These are phyloP conservation scores for human (Homo sapiens) DNA, from an alignment of 2,113 vertebrate genomes.

Conservation along the genomic window GRCh38 chr12:130428001-130428500, in stretches of 20 bases:
- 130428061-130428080: rapidly evolving
- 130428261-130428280: constrained; percentile 99
- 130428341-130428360: background rate
- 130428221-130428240: constrained; percentile 96
- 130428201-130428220: constrained; percentile 91
- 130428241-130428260: constrained; percentile 96
- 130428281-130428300: constrained; percentile 96
- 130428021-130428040: background rate
- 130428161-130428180: constrained; percentile 85
- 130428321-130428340: constrained; percentile 93
- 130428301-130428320: constrained; percentile 97
- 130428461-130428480: rapidly evolving
- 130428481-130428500: background rate
- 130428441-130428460: too few species aligned
- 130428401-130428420: too few species aligned
- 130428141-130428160: rapidly evolving
- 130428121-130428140: background rate
- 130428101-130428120: background rate
- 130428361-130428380: background rate
- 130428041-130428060: background rate
- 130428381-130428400: too few species aligned
- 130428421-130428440: background rate
- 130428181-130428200: constrained; percentile 93
- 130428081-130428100: background rate
- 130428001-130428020: background rate